A percentile compares a stretch with the other conserved stretches of the same genome.
phyloP scores from a whole-genome alignment of 2,888 invertebrate species.

The Phorcus lineatus region DNA sequence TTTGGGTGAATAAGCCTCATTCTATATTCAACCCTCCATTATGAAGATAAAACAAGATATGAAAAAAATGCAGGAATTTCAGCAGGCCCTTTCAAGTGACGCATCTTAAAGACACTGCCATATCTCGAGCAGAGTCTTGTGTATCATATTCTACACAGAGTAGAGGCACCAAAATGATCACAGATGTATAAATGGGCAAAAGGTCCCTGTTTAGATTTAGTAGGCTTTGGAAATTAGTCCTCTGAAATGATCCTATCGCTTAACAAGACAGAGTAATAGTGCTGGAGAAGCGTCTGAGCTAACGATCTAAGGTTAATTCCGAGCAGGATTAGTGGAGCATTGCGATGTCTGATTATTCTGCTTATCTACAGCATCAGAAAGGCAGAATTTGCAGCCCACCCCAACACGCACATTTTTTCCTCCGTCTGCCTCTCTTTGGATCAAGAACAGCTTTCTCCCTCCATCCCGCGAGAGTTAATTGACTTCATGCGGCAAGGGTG shows the following conservation, averaged over 20 bases:
- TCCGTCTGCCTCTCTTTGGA: background rate
- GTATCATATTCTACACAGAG: background rate
- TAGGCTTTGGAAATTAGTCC: background rate
- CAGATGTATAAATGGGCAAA: slow-evolving; percentile 2
- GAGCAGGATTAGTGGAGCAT: background rate
- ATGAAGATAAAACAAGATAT: background rate
- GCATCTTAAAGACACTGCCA: background rate
- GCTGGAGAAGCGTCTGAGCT: too few species aligned
- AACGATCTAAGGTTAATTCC: background rate
- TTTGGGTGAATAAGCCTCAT: too few species aligned
- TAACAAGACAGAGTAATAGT: background rate
- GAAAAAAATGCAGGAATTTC: background rate
- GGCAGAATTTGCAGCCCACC: slow-evolving; percentile 12
- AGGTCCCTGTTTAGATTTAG: slow-evolving; percentile 3
- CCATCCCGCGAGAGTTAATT: background rate
- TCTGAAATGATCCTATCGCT: slow-evolving; percentile 4
- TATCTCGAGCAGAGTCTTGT: background rate
- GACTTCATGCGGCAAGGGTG: background rate
- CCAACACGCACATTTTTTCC: background rate
- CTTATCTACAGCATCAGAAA: slow-evolving; percentile 10
- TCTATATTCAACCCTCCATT: too few species aligned
- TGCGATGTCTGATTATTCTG: background rate
- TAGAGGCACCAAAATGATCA: background rate
- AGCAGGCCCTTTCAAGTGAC: background rate
- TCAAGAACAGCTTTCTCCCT: background rate